Evolutionary conservation across 2,113 vertebrate genomes (phyloP).

Genomic region (Felis chaus): DNA sequence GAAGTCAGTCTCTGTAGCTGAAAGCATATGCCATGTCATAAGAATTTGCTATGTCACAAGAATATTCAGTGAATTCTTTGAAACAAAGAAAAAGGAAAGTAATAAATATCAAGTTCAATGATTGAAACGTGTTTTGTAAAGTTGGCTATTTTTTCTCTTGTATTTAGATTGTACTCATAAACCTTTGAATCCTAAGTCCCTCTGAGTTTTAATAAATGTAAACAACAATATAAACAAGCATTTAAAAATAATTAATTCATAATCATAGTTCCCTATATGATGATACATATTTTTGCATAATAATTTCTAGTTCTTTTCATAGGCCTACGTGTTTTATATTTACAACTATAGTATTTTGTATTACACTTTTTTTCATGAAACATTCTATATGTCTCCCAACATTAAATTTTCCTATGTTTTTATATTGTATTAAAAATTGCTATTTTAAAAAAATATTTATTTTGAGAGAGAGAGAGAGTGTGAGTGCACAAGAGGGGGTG

Average conservation of each 20-base stretch:
- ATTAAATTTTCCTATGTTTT: background rate
- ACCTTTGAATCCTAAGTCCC: background rate
- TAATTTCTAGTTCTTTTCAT: constrained; percentile 24
- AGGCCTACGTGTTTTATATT: background rate
- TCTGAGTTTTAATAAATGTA: constrained; percentile 44
- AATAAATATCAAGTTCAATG: background rate
- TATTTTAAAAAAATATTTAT: background rate
- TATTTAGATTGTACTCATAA: constrained; percentile 40
- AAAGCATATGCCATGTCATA: constrained; percentile 1
- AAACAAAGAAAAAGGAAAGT: constrained; percentile 41
- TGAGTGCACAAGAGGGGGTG: too few relatives aligned
- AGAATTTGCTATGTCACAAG: constrained; percentile 44
- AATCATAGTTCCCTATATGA: background rate
- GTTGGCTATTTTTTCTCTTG: background rate
- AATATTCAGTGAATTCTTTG: constrained; percentile 31
- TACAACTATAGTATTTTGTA: background rate
- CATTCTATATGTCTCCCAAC: background rate
- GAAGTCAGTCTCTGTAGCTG: constrained; percentile 4
- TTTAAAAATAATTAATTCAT: constrained; percentile 34
- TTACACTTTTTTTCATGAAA: background rate
- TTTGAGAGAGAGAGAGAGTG: too few relatives aligned
- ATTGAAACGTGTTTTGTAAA: constrained; percentile 12
- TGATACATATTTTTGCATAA: background rate
- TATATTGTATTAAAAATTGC: background rate
- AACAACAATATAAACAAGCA: background rate